Evolutionary conservation across 2,888 invertebrate species (phyloP), one percentile per base, ranked within the genome.

Genomic region (Tridacna gigas): DNA sequence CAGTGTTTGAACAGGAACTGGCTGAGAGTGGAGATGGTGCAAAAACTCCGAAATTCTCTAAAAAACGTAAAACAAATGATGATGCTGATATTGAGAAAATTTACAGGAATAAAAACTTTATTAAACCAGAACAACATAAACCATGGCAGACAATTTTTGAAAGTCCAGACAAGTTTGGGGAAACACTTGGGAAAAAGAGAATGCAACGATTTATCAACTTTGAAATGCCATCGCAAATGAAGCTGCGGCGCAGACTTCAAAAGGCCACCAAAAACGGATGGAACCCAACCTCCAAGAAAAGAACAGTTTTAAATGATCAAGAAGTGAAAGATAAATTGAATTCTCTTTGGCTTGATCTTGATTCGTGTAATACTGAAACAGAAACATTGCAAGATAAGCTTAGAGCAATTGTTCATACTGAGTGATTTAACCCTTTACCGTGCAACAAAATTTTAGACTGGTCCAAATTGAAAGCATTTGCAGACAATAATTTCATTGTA

Each of bases 71-170:
- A 74, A 61, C 65, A 15, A 71, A 77, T 37, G 56, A 22, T 3
- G 69, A 71, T 18, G 78, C 79, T 9, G 65, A 80, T n/a, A 73
- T 78, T 25, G 89, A 90, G 69, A 81, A 88, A 26, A 76, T 92
- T 22, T 92, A 92, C 48, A 74, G 60, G 22, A 91, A 92, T 74
- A 92, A 92, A 78, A 90, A 90, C 77, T 92, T 82, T 83, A 82
- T 86, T n/a, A 82, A 78, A 80, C 92, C 91, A 2, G 82, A 86
- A n/a, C 88, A 87, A 13, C 88, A 86, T 28, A 86, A 80, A 74
- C 78, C 85, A 13, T 92, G 91, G 91, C 91, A 91, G 82, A 91
- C 91, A n/a, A 90, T 92, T 22, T 90, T 86, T 78, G 92, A 92
- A 81, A 83, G 75, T 26, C 91, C 92, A 22, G 37, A 85, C 74